Base-by-base conservation (phyloP, 2,113 vertebrate species). In the Microtus oregoni region DNA sequence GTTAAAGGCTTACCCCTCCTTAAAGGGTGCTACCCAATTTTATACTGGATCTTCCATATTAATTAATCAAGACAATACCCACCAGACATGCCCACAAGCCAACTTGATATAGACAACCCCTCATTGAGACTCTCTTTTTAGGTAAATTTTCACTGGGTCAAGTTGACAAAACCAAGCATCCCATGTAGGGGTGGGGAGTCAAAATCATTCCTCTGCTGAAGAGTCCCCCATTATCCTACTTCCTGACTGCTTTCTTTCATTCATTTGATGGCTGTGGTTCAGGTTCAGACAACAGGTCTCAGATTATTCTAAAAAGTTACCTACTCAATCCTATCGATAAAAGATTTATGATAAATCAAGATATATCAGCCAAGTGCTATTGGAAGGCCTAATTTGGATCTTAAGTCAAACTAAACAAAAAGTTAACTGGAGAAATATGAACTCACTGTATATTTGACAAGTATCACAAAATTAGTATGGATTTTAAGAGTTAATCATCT, bases 201-300 rank as follows among this genome's bases (percentile, higher is more conserved):
- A 91, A 88, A 95, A 88, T 82, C 38, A 89, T 50, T 85, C 72
- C 28, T 90, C 47, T 50, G 90, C 67, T 82, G 75, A 91, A 96
- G 58, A 89, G 79, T 32, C 35, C 26, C 76, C 68, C 32, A 81
- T 89, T 75, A 86, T 58, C 26, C 52, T 35, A 67, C 4, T 78
- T 61, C 83, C 58, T 44, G 68, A 91, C 7, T 2, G 38, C 73
- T 93, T 86, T 70, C 58, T 79, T 95, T 95, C 73, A 38, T 76
- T 91, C 41, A 83, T 91, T 65, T 41, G 32, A 32, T 75, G 15
- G n/a, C 30, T 92, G 61, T 58, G 12, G 22, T 61, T 87, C 65
- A 75, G 58, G 24, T 75, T 92, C 72, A 94, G 38, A 92, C 44
- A 92, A 92, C 3, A 94, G 50, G 30, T 63, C 28, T 24, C 61